Conservation (phyloP, 2,888 invertebrate genomes). For the Microctonus aethiopoides region DNA sequence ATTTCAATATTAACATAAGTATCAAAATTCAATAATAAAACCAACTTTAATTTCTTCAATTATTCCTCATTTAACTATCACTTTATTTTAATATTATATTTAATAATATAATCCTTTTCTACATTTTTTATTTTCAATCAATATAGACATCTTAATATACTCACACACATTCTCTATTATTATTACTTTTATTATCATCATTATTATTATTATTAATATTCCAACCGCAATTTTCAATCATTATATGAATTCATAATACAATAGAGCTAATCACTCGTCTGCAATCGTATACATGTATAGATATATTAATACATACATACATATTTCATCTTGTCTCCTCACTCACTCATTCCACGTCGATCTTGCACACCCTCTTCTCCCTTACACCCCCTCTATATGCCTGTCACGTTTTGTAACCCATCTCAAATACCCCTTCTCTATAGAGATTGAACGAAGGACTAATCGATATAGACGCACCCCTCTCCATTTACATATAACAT, state of each 20-base stretch:
- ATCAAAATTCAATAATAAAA: too few species aligned
- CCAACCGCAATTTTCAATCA: not conserved
- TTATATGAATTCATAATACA: not conserved
- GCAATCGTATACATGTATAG: not conserved
- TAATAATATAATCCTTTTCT: too few species aligned
- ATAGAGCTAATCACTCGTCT: not conserved
- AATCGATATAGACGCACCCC: conserved; percentile 31
- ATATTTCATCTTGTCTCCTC: not conserved
- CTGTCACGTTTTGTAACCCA: conserved; percentile 7
- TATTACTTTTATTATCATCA: not conserved
- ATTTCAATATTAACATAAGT: too few species aligned
- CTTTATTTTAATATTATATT: too few species aligned
- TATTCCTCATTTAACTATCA: too few species aligned
- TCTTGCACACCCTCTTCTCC: not conserved
- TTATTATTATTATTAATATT: not conserved
- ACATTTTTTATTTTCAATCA: too few species aligned
- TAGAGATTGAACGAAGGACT: conserved; percentile 25
- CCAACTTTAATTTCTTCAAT: too few species aligned
- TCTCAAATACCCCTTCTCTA: conserved; percentile 6
- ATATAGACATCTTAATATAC: too few species aligned
- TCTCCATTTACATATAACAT: conserved; percentile 15
- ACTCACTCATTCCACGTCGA: not conserved
- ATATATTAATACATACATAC: not conserved
- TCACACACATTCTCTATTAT: too few species aligned
- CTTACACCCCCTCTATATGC: conserved; percentile 2